Conservation (phyloP, 2,888 invertebrate species). For the Thysanoteuthis rhombus region DNA sequence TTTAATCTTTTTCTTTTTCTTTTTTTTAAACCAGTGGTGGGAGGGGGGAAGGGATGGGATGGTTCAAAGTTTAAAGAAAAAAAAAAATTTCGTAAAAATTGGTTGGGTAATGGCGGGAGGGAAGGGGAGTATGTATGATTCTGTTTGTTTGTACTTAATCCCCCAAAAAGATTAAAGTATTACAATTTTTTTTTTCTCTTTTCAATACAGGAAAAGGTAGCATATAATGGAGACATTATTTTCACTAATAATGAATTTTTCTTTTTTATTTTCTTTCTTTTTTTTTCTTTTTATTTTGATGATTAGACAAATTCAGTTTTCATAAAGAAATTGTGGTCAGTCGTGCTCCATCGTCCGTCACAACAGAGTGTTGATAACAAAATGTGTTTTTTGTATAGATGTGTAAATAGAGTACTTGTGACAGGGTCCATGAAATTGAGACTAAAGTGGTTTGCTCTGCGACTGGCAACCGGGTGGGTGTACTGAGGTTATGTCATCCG, state of each 20-base stretch:
- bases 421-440: background rate
- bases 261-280: background rate
- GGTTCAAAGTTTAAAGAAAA: background rate
- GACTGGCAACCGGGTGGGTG: background rate
- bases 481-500: background rate
- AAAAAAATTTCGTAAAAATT: background rate
- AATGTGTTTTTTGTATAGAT: background rate
- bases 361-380: background rate
- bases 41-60: background rate
- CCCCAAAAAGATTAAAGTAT: background rate
- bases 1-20: no score
- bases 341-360: background rate
- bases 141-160: background rate
- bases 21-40: background rate
- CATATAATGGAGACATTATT: slow-evolving; percentile 12
- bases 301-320: background rate
- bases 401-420: background rate
- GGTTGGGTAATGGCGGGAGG: background rate
- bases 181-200: background rate
- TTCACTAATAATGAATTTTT: background rate
- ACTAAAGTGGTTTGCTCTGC: background rate
- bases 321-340: background rate
- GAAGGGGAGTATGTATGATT: background rate
- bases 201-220: background rate
- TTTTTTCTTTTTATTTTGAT: background rate